Conservation (phyloP, 2,797 vertebrate species). For the Manis crassicaudata region DNA sequence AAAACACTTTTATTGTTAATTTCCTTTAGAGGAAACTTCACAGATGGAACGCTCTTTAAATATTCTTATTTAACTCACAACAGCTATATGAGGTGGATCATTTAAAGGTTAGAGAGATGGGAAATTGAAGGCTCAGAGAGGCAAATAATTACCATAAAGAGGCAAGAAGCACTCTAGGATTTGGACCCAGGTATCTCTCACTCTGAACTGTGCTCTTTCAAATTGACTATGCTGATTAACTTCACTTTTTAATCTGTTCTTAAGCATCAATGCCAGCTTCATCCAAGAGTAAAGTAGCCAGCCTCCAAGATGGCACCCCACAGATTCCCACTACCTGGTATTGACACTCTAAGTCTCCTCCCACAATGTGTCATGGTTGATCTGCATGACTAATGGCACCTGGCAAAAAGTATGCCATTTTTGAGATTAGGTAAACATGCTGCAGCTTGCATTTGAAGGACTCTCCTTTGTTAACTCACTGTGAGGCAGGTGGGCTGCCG, state of each 20-base stretch:
- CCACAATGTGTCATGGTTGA: background rate
- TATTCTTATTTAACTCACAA: background rate
- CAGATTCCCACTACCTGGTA: background rate
- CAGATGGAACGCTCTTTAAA: background rate
- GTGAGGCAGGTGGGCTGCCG: background rate
- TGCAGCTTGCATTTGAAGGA: background rate
- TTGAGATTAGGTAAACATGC: background rate
- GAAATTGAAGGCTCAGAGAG: background rate
- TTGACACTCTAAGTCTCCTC: background rate
- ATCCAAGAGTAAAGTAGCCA: background rate
- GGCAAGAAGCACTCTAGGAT: background rate
- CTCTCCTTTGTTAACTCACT: background rate
- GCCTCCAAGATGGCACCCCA: background rate
- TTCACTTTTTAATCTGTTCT: background rate
- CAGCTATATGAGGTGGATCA: background rate
- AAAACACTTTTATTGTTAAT: background rate
- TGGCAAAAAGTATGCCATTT: background rate
- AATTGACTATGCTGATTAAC: background rate
- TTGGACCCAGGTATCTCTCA: background rate
- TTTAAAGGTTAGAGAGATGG: background rate
- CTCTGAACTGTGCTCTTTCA: background rate
- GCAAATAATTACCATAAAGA: background rate
- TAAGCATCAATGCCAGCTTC: background rate
- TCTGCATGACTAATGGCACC: background rate
- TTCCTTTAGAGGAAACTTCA: background rate